phyloP scores from a whole-genome alignment of 2,888 invertebrate species.

The Ophraella communa region DNA sequence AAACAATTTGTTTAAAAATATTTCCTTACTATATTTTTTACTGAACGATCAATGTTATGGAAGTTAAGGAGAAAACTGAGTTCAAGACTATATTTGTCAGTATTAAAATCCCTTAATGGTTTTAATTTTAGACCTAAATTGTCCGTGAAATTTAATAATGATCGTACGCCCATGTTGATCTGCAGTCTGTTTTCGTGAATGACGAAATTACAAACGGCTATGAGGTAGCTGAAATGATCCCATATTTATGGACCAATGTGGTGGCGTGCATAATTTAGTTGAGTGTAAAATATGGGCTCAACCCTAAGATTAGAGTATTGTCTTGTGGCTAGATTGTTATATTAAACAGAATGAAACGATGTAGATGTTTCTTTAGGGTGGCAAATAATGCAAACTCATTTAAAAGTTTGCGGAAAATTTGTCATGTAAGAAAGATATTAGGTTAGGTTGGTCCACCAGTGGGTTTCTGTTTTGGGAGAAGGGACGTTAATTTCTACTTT shows the following conservation, averaged over 20 bases:
- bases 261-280: slow-evolving; percentile 19
- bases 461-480: background rate
- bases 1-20: no score
- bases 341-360: slow-evolving; percentile 15
- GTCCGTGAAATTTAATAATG: no score
- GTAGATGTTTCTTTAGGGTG: slow-evolving; percentile 10
- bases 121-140: no score
- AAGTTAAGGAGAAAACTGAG: no score
- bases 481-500: no score
- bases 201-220: slow-evolving; percentile 14
- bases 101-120: no score
- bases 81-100: no score
- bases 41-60: no score
- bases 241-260: slow-evolving; percentile 16
- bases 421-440: background rate
- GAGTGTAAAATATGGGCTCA: slow-evolving; percentile 20
- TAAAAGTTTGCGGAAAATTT: slow-evolving; percentile 20
- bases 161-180: background rate
- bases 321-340: slow-evolving; percentile 24
- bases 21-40: no score
- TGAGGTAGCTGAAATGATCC: slow-evolving; percentile 18
- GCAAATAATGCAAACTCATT: slow-evolving; percentile 20
- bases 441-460: background rate
- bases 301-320: slow-evolving; percentile 24
- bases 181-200: slow-evolving; percentile 15